These are phyloP conservation scores for Mormyrus iriodes DNA, from an alignment of 2,113 vertebrate genomes.

Conservation along the genomic window DNA sequence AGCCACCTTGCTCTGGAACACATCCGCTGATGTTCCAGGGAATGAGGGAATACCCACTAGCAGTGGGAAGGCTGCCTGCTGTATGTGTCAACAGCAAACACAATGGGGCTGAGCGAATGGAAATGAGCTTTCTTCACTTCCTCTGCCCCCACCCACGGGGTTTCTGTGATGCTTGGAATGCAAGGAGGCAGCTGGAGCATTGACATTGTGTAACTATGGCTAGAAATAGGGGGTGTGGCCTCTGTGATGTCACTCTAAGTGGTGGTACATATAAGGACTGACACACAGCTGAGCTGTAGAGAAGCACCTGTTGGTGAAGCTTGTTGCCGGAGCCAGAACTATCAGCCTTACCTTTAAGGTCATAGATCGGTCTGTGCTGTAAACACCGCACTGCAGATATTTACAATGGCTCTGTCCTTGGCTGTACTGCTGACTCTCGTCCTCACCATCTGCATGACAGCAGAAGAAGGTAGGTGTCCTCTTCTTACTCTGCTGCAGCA, in stretches of 20 bases:
- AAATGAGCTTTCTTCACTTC: neutral
- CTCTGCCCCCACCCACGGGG: neutral
- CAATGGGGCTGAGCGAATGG: neutral
- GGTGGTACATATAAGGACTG: slow-evolving; percentile 50
- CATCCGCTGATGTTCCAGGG: neutral
- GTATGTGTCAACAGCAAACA: slow-evolving; percentile 7
- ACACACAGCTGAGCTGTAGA: slow-evolving; percentile 29
- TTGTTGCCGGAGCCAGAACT: neutral
- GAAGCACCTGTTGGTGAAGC: slow-evolving; percentile 53
- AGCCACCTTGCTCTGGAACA: neutral
- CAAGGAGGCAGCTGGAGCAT: slow-evolving; percentile 32
- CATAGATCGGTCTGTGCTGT: neutral
- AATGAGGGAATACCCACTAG: neutral
- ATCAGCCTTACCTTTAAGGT: slow-evolving; percentile 9
- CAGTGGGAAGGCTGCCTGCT: neutral
- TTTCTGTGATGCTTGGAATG: slow-evolving; percentile 28
- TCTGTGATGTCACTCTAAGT: neutral
- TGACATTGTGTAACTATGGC: slow-evolving; percentile 34
- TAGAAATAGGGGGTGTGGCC: slow-evolving; percentile 6
- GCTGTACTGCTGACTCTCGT: slow-evolving; percentile 34
- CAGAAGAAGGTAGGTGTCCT: slow-evolving; percentile 53
- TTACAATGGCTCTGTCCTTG: slow-evolving; percentile 41
- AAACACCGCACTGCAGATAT: neutral
- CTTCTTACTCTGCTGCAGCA: neutral
- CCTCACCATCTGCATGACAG: slow-evolving; percentile 39